These are phyloP conservation scores for Lepidocyrtoides sp. DNA, from an alignment of 2,888 invertebrate species.

Conservation along the genomic window DNA sequence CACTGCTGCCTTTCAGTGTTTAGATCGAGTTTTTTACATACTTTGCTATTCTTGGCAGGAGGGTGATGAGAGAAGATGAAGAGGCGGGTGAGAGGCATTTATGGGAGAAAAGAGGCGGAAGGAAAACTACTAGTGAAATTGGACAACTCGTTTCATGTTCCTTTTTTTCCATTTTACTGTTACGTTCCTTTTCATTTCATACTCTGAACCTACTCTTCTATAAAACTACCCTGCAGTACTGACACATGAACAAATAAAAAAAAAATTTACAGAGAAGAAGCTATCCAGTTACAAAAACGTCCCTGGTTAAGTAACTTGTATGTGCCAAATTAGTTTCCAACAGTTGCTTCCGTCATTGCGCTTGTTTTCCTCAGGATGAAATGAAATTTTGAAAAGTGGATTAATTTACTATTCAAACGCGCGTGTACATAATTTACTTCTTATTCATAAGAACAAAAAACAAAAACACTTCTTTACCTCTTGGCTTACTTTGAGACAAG, in stretches of 20 bases:
- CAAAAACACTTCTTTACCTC: background rate
- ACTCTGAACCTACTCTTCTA: conserved; percentile 8
- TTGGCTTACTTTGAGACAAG: background rate
- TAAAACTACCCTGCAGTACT: background rate
- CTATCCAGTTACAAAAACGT: background rate
- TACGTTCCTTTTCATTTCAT: conserved; percentile 54
- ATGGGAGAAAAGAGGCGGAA: conserved; percentile 37
- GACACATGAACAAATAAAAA: conserved; percentile 26
- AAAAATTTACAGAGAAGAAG: conserved; percentile 18
- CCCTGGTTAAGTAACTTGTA: conserved; percentile 23
- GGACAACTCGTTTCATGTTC: conserved; percentile 53
- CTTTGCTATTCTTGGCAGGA: background rate
- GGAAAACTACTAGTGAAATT: conserved; percentile 50
- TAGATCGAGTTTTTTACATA: conserved; percentile 17
- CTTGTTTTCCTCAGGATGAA: conserved; percentile 1
- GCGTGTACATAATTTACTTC: background rate
- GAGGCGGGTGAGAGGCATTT: conserved; percentile 31
- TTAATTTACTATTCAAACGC: conserved; percentile 24
- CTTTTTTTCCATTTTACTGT: conserved; percentile 13
- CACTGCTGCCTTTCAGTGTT: background rate
- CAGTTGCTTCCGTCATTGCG: conserved; percentile 8
- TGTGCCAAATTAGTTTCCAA: conserved; percentile 48
- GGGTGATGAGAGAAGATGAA: conserved; percentile 36
- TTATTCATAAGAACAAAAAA: background rate
- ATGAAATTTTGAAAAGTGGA: conserved; percentile 47